These are phyloP conservation scores for Episyrphus balteatus DNA, from an alignment of 1,140 invertebrate species.

Conservation along the genomic window DNA sequence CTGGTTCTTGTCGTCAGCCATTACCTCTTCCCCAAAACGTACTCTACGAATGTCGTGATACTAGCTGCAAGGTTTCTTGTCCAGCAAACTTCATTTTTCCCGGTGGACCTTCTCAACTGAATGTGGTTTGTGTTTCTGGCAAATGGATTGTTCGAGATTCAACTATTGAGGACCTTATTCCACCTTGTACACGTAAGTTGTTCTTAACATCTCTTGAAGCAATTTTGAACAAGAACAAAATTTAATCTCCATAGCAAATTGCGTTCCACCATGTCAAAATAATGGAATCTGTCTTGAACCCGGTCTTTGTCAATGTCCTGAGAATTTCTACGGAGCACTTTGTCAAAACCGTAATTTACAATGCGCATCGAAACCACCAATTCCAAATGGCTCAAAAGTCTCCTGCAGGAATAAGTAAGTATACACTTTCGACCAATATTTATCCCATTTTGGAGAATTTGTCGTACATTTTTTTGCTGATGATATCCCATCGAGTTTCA, in stretches of 20 bases:
- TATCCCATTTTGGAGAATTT: too few relatives aligned
- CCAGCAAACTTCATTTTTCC: too few relatives aligned
- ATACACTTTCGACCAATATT: background rate
- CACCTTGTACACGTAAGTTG: constrained; percentile 49
- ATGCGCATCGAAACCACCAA: constrained; percentile 51
- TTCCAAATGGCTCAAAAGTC: constrained; percentile 51
- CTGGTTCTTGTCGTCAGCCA: too few relatives aligned
- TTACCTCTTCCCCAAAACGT: too few relatives aligned
- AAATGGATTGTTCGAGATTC: constrained; percentile 44
- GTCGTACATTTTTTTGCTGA: background rate
- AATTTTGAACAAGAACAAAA: background rate
- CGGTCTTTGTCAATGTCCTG: constrained; percentile 58
- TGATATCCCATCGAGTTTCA: background rate
- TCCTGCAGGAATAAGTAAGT: constrained; percentile 55
- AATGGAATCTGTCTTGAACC: constrained; percentile 63
- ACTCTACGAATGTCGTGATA: too few relatives aligned
- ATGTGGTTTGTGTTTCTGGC: constrained; percentile 42
- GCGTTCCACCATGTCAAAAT: constrained; percentile 62
- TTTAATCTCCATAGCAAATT: constrained; percentile 47
- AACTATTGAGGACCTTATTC: constrained; percentile 36
- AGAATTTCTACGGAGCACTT: constrained; percentile 57
- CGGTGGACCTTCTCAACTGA: constrained; percentile 22
- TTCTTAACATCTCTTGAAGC: background rate
- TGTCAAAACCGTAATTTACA: constrained; percentile 65
- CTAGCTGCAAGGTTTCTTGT: too few relatives aligned